Conservation (phyloP, 2,113 vertebrate genomes). For the Struthidea cinerea region DNA sequence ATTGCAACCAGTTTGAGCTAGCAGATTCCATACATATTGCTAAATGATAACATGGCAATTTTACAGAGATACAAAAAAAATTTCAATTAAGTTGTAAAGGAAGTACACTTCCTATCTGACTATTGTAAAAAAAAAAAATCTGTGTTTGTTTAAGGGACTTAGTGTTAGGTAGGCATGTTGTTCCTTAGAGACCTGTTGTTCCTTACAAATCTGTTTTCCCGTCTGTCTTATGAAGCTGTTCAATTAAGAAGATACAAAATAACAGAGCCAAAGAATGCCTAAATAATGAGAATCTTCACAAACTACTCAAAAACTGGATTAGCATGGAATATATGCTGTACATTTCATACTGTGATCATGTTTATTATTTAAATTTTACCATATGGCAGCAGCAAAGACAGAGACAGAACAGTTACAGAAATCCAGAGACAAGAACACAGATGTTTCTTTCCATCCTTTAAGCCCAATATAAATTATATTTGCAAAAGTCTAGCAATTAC, state of each 20-base stretch:
- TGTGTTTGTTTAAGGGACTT: background rate
- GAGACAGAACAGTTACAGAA: too few relatives aligned
- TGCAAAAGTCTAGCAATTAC: conserved; percentile 48
- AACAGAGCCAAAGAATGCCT: background rate
- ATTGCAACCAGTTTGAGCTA: background rate
- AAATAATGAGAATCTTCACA: background rate
- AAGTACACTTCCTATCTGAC: background rate
- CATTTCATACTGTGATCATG: background rate
- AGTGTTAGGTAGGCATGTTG: background rate
- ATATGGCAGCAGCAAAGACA: background rate
- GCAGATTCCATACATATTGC: background rate
- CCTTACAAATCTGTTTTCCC: background rate
- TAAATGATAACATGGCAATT: background rate
- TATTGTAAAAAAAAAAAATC: background rate
- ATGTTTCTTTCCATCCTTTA: conserved; percentile 34
- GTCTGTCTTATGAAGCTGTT: background rate
- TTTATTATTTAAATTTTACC: background rate
- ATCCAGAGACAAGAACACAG: background rate
- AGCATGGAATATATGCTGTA: background rate
- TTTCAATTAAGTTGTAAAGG: background rate
- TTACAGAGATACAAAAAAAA: background rate
- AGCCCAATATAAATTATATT: conserved; percentile 59
- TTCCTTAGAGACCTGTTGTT: background rate
- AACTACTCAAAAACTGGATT: background rate
- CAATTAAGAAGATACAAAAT: background rate